Evolutionary conservation across 2,888 invertebrate species (phyloP).

Genomic region (Sminthurinus aureus): DNA sequence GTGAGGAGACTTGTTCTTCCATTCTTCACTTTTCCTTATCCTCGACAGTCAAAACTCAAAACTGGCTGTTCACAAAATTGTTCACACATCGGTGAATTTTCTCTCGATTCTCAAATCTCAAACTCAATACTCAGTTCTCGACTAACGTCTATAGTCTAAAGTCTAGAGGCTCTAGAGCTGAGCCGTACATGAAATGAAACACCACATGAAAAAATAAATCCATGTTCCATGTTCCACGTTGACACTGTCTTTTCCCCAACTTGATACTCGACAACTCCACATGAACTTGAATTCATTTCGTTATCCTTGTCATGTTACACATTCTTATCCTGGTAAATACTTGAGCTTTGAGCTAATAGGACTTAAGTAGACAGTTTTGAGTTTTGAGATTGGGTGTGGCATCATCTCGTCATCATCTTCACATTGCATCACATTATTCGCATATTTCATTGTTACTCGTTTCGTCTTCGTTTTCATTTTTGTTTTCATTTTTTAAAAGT

Average conservation of each 20-base stretch:
- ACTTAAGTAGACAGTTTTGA: slow-evolving; percentile 11
- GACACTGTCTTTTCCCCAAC: not conserved
- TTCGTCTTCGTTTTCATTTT: too few relatives aligned
- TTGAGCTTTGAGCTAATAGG: slow-evolving; percentile 2
- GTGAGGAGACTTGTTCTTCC: too few relatives aligned
- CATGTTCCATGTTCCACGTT: not conserved
- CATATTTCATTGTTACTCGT: too few relatives aligned
- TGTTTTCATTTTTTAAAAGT: too few relatives aligned
- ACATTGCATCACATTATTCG: not conserved
- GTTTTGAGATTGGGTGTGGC: slow-evolving; percentile 22
- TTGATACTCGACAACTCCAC: not conserved
- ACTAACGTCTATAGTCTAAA: too few relatives aligned
- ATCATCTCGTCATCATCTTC: not conserved
- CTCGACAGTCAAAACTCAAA: not conserved
- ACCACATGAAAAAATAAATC: not conserved
- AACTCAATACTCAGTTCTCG: too few relatives aligned
- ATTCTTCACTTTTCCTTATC: too few relatives aligned
- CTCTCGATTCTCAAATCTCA: not conserved
- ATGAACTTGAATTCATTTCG: not conserved
- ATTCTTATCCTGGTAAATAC: not conserved
- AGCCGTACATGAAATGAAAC: not conserved
- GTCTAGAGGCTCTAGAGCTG: not conserved
- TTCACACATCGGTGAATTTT: not conserved
- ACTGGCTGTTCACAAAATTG: not conserved
- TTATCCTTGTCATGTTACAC: too few relatives aligned